These are phyloP conservation scores for Noctuana brunneofusca DNA, from an alignment of 2,888 invertebrate species.

Conservation along the genomic window DNA sequence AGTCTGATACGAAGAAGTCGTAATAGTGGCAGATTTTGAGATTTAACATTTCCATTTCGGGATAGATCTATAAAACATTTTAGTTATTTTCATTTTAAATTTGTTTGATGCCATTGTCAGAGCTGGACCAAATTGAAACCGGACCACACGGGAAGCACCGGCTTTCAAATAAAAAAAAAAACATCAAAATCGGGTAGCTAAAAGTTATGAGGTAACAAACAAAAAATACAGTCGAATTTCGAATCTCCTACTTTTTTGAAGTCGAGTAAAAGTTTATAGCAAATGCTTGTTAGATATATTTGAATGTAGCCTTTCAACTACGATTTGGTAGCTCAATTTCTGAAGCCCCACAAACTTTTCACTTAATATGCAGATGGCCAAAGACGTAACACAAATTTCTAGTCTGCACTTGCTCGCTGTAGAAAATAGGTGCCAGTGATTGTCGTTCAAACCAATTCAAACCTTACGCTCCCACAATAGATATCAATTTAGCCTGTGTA, in stretches of 20 bases:
- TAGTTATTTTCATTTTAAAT: background rate
- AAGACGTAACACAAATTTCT: conserved; percentile 31
- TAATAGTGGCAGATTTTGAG: conserved; percentile 12
- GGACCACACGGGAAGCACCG: too few relatives aligned
- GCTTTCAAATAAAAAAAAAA: too few relatives aligned
- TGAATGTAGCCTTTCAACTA: too few relatives aligned
- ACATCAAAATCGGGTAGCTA: too few relatives aligned
- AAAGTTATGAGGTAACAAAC: too few relatives aligned
- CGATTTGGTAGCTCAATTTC: background rate
- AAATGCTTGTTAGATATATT: too few relatives aligned
- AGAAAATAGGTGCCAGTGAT: conserved; percentile 20
- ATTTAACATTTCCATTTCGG: background rate
- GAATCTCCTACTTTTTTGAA: too few relatives aligned
- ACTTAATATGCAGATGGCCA: conserved; percentile 32
- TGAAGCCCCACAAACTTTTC: conserved; percentile 4
- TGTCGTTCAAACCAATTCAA: background rate
- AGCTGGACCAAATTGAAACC: too few relatives aligned
- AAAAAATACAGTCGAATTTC: too few relatives aligned
- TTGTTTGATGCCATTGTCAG: too few relatives aligned
- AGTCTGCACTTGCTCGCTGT: conserved; percentile 12
- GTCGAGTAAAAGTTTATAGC: too few relatives aligned
- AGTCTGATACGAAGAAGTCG: background rate
- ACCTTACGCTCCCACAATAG: background rate
- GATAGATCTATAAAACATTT: background rate
- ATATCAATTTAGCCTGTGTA: background rate